Conservation (phyloP, 1,140 invertebrate species). For the Macrosteles quadrilineatus region DNA sequence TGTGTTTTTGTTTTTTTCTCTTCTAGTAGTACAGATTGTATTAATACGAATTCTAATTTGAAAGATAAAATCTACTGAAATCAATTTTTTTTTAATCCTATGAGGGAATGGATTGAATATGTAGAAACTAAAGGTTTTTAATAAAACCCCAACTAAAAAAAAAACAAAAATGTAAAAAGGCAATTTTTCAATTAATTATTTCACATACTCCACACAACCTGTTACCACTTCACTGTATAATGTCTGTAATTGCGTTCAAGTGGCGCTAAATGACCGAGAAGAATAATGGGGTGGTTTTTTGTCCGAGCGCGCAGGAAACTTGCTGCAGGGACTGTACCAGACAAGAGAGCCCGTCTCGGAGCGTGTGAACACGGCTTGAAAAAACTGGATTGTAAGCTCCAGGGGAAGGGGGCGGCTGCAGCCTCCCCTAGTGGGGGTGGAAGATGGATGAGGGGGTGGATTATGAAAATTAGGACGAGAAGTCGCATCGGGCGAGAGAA, state of each 20-base stretch:
- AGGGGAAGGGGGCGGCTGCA: not conserved
- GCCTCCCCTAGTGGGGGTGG: conserved; percentile 7
- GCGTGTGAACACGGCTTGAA: conserved; percentile 22
- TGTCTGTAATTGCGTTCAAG: not conserved
- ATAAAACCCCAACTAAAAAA: no score
- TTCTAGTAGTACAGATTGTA: no score
- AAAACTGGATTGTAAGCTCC: conserved; percentile 14
- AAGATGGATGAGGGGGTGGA: conserved; percentile 20
- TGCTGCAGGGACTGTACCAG: not conserved
- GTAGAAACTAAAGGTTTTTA: no score
- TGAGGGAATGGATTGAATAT: no score
- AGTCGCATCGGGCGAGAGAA: conserved; percentile 22
- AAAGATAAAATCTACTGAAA: no score
- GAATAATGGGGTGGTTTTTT: conserved; percentile 21
- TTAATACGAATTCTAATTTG: no score
- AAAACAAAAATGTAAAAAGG: no score
- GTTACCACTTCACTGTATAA: not conserved
- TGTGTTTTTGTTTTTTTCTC: no score
- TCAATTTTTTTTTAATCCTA: no score
- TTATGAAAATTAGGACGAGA: conserved; percentile 27
- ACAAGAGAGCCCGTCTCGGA: conserved; percentile 7
- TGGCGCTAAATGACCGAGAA: conserved; percentile 11
- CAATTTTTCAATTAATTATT: no score
- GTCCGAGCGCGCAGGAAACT: not conserved
- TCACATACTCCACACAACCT: no score